Base-by-base conservation (phyloP, 2,888 invertebrate species). In the Acleris laterana region DNA sequence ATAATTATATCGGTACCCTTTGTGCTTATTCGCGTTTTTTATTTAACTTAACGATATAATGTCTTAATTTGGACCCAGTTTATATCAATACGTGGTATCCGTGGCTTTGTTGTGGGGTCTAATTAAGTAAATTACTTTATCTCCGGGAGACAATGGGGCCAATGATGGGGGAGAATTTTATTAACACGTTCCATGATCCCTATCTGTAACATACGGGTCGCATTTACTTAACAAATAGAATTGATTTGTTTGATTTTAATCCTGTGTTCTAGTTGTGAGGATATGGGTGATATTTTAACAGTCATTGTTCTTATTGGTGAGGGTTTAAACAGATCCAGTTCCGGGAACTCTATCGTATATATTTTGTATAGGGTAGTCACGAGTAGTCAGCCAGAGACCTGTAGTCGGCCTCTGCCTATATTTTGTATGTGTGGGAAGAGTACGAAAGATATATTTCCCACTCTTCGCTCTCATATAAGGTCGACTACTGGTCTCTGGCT, bases 71-170 rank as follows among this genome's bases (percentile, higher is more conserved):
- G 5, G n/a, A 25, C 46, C 42, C 78, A 82, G 83, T 86, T 85
- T 84, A 84, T 87, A 85, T 85, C 82, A 85, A 84, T 85, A 78
- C 79, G 77, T 71, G 74, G 76, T 78, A 73, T 74, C 60, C 60
- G 49, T 57, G 63, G 57, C 68, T 69, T 71, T 83, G 83, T 87
- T 87, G 86, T 83, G 81, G 79, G 84, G 85, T 88, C 88, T 93
- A 93, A 93, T 93, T 92, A 92, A 88, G 84, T 90, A 90, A 92
- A 93, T 93, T 90, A 87, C 90, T 93, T 88, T 91, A 93, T 92
- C 91, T 87, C 70, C 70, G 69, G 81, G 84, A 91, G 89, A 93
- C 92, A 93, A 92, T 88, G 77, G 84, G 72, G 73, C 72, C 78
- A 69, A 79, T 85, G 81, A 83, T 84, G 83, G 85, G 88, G 85